Evolutionary conservation across 2,113 vertebrate genomes (phyloP).

Genomic region (Microcebus jonahi): DNA sequence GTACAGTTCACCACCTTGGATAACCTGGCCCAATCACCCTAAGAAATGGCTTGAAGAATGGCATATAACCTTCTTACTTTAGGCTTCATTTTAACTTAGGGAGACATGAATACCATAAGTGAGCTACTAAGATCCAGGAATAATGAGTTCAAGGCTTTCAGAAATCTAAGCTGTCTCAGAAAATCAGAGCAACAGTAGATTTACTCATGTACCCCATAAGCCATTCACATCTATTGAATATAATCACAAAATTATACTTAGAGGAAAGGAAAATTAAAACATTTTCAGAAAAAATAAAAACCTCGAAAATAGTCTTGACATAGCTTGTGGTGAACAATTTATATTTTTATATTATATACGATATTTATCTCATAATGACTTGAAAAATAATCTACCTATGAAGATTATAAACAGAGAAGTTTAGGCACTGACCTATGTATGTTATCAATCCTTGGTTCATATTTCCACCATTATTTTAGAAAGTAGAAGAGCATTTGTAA

Average conservation of each 20-base stretch:
- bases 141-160: background rate
- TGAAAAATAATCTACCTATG: background rate
- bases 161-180: background rate
- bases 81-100: background rate
- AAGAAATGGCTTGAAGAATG: background rate
- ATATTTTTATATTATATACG: background rate
- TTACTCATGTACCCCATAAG: background rate
- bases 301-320: background rate
- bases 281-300: background rate
- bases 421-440: background rate
- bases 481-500: background rate
- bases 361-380: background rate
- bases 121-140: background rate
- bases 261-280: background rate
- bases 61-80: background rate
- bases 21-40: background rate
- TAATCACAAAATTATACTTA: background rate
- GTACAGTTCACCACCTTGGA: background rate
- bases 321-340: background rate
- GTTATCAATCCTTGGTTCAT: background rate
- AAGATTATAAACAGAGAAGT: background rate
- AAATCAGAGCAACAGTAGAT: background rate
- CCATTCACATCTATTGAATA: background rate
- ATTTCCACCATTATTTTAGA: background rate
- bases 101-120: background rate